Percentiles rank a stretch among this genome's conserved stretches.
phyloP scores from a whole-genome alignment of 2,888 invertebrate genomes.

The Parapristionchus giblindavisi region DNA sequence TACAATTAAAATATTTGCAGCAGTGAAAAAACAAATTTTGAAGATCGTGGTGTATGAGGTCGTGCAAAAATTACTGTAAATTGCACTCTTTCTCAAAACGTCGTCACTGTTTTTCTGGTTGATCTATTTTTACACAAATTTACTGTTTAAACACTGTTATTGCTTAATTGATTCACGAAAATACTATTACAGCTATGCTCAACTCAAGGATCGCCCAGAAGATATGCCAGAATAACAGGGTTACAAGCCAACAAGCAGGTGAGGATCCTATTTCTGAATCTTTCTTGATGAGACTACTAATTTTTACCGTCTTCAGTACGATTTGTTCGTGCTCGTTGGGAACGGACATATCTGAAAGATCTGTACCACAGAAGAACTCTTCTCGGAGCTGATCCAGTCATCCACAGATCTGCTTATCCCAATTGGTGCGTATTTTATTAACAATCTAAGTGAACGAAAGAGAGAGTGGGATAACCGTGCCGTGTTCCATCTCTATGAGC shows the following conservation, averaged over 20 bases:
- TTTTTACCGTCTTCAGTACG: constrained; percentile 42
- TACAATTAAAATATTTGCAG: too few relatives aligned
- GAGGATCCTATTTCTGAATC: background rate
- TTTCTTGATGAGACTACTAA: background rate
- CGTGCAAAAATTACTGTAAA: too few relatives aligned
- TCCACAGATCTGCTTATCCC: constrained; percentile 60
- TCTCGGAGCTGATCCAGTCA: constrained; percentile 63
- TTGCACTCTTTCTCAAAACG: too few relatives aligned
- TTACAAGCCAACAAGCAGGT: constrained; percentile 23
- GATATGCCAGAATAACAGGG: constrained; percentile 26
- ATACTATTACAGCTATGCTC: constrained; percentile 25
- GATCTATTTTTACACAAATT: too few relatives aligned
- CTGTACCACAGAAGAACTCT: constrained; percentile 64
- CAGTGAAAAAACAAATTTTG: too few relatives aligned
- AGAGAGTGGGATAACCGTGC: constrained; percentile 30
- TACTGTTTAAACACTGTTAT: too few relatives aligned
- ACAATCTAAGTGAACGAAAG: background rate
- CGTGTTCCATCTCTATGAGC: constrained; percentile 33
- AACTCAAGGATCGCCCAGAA: constrained; percentile 33
- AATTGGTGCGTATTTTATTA: constrained; percentile 58
- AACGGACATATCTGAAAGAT: constrained; percentile 64
- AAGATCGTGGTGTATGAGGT: too few relatives aligned
- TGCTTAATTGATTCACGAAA: background rate
- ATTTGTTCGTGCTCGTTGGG: constrained; percentile 59
- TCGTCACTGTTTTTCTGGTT: too few relatives aligned